phyloP scores from a whole-genome alignment of 2,113 vertebrate genomes.

The Melanostigma gelatinosum region DNA sequence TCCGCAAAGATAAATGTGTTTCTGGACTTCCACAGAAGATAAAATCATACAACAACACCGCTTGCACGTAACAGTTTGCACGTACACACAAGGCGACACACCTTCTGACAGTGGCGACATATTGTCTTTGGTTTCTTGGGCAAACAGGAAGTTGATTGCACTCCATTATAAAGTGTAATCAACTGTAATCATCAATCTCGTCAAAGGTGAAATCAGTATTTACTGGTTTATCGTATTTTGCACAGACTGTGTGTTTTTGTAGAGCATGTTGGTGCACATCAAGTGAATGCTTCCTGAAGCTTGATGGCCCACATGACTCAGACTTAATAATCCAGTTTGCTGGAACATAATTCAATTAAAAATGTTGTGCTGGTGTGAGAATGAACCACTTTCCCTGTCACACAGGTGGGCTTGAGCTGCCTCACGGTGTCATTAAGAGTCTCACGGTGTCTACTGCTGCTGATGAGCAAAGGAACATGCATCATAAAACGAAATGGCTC shows the following conservation, averaged over 20 bases:
- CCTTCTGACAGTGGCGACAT: not conserved
- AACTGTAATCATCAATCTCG: not conserved
- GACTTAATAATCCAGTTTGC: slow-evolving; percentile 17
- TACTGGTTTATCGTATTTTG: slow-evolving; percentile 4
- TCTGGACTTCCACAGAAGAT: not conserved
- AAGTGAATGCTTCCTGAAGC: not conserved
- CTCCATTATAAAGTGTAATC: not conserved
- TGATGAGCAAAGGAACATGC: not conserved
- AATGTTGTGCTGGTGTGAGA: not conserved
- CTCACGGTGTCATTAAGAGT: not conserved
- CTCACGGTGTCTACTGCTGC: not conserved
- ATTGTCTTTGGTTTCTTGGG: not conserved
- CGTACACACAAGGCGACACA: not conserved
- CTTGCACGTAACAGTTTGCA: not conserved
- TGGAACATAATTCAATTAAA: slow-evolving; percentile 4
- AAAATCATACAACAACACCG: not conserved
- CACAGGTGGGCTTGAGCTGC: not conserved
- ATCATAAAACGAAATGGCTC: not conserved
- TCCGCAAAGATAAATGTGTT: not conserved
- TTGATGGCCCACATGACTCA: not conserved
- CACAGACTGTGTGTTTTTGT: not conserved
- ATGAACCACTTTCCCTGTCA: not conserved
- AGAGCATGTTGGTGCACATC: not conserved
- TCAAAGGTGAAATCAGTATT: not conserved
- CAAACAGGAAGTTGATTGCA: not conserved